Evolutionary conservation across 2,888 invertebrate genomes (phyloP).

Genomic region (Lepetodrilus schrolli): DNA sequence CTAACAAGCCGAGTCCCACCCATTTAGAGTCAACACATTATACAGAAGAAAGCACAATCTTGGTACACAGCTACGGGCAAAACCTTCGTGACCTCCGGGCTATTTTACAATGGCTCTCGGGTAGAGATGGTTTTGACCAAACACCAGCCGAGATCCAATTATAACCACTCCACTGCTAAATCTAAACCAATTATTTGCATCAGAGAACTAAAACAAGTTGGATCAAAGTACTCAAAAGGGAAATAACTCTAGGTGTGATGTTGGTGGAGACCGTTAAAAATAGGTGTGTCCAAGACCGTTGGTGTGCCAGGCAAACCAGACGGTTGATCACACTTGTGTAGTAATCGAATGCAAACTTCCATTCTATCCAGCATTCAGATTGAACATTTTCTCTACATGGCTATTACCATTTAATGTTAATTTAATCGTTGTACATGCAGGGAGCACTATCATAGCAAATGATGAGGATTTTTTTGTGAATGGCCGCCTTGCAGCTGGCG

Average conservation of each 20-base stretch:
- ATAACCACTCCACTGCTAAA: neutral
- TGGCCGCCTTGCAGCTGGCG: too few relatives aligned
- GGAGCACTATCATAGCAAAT: too few relatives aligned
- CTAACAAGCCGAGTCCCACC: neutral
- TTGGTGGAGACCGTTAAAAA: neutral
- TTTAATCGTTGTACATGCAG: too few relatives aligned
- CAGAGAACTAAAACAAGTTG: neutral
- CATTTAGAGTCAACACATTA: neutral
- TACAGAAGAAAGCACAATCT: neutral
- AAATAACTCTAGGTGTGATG: neutral
- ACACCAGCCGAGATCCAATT: neutral
- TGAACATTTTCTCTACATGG: too few relatives aligned
- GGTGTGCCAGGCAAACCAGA: too few relatives aligned
- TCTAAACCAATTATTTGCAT: slow-evolving; percentile 20
- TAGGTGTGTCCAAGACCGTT: neutral
- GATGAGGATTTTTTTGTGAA: too few relatives aligned
- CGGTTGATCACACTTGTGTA: too few relatives aligned
- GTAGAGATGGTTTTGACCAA: neutral
- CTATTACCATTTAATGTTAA: too few relatives aligned
- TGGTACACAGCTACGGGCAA: neutral
- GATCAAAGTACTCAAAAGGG: neutral
- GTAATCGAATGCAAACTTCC: too few relatives aligned
- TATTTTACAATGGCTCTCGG: neutral
- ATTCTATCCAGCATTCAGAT: too few relatives aligned
- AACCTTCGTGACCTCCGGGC: neutral